A percentile compares a stretch with the other conserved stretches of the same genome.
Conservation (phyloP, 2,888 invertebrate genomes). For the Serripes groenlandicus region DNA sequence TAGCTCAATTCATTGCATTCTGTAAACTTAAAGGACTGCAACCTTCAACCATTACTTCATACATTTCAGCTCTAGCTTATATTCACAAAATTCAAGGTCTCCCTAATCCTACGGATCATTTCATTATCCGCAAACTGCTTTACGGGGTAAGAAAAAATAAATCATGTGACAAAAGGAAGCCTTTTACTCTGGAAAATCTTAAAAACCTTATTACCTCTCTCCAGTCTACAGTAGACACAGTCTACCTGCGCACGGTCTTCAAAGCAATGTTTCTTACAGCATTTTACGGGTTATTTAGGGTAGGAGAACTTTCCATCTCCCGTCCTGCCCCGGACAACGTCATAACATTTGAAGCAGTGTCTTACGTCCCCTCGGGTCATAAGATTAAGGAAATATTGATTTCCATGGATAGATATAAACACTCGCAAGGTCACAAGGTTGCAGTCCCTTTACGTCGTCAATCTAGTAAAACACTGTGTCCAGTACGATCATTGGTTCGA, state of each 20-base stretch:
- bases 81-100: conserved; percentile 24
- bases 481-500: conserved; percentile 15
- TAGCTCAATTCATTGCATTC: conserved; percentile 43
- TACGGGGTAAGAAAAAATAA: neutral
- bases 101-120: conserved; percentile 6
- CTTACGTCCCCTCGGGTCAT: too few relatives aligned
- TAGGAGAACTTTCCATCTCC: conserved; percentile 36
- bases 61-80: conserved; percentile 34
- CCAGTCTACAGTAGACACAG: neutral
- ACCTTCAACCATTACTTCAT: conserved; percentile 27
- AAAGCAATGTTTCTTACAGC: conserved; percentile 41
- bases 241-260: too few relatives aligned
- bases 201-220: conserved; percentile 1
- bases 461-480: conserved; percentile 4
- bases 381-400: neutral
- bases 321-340: neutral
- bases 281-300: conserved; percentile 36
- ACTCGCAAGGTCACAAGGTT: conserved; percentile 25
- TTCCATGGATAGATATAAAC: conserved; percentile 26
- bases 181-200: conserved; percentile 13
- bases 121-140: conserved; percentile 35
- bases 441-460: neutral
- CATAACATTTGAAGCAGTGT: neutral
- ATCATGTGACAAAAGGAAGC: conserved; percentile 28
- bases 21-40: neutral